Evolutionary conservation across 2,888 invertebrate species (phyloP).

Genomic region (Cerceris ruficornis): DNA sequence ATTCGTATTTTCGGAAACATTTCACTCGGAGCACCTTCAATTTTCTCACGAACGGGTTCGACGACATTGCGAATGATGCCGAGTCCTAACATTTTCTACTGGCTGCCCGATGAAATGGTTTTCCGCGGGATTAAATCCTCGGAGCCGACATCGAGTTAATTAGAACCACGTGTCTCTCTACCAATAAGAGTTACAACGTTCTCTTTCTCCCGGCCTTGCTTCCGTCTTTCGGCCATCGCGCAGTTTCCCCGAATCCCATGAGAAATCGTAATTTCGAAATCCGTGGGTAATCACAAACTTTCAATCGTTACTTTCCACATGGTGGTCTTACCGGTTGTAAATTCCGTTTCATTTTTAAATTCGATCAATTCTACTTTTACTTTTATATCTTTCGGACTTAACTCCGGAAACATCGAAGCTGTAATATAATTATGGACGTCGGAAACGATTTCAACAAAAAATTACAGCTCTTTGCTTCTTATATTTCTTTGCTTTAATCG

Average conservation of each 20-base stretch:
- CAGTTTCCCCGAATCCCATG: background rate
- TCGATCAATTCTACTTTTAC: too few species aligned
- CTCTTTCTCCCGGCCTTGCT: constrained; percentile 20
- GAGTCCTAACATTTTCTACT: constrained; percentile 54
- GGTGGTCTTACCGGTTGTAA: too few species aligned
- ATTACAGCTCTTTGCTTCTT: too few species aligned
- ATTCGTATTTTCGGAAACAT: background rate
- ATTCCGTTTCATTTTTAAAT: too few species aligned
- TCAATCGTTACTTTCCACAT: too few species aligned
- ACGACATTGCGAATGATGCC: constrained; percentile 55
- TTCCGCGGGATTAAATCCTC: constrained; percentile 66
- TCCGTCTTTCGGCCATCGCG: constrained; percentile 10
- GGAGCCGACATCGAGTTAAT: constrained; percentile 63
- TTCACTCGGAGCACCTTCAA: constrained; percentile 40
- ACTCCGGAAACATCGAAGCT: too few species aligned
- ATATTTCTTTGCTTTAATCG: too few species aligned
- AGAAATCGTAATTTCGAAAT: too few species aligned
- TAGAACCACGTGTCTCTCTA: constrained; percentile 61
- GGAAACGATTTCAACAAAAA: too few species aligned
- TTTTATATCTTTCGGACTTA: too few species aligned
- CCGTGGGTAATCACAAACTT: too few species aligned
- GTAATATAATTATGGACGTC: too few species aligned
- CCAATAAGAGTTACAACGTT: constrained; percentile 60
- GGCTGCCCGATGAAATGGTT: constrained; percentile 48
- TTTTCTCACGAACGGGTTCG: constrained; percentile 45